Evolutionary conservation across 2,888 invertebrate species (phyloP), one percentile per base, ranked within the genome.

Genomic region (Stegophylla sp.): DNA sequence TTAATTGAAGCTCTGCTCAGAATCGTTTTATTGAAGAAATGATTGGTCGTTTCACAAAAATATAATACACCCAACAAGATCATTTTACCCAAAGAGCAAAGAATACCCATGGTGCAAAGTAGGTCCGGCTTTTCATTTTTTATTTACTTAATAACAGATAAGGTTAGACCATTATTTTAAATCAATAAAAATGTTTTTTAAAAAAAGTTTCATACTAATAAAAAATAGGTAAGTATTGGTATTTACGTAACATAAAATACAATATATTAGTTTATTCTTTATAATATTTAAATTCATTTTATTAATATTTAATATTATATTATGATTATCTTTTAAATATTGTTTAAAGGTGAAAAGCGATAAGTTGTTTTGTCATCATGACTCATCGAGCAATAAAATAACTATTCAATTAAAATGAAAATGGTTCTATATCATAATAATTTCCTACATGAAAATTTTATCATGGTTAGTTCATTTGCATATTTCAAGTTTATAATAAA

Each of bases 301-400:
- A 71, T 71, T 34, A 71, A 41, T 9, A n/a, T 34, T 56, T 71
- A n/a, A n/a, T n/a, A n/a, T n/a, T n/a, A 56, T 71, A 34, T 34
- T 10, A 17, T 3, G 17, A 1, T 59, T 61, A 61, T 28, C 28
- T 61, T 53, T 3, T 45, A 12, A 51, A 34, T n/a, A 69, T 20
- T 53, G 51, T 53, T 71, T 17, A 71, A 53, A 56, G 26, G 34
- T 45, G 28, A 45, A 61, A 61, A 66, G 43, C 13, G n/a, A 53
- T 26, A 26, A 67, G 48, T 48, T 67, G 67, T 67, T 56, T 23
- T 51, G 20, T 51, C 20, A 28, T 20, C 15, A 10, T 56, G 34
- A 15, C 51, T 71, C 53, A 56, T 56, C 12, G 15, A 9, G 20
- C 20, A 53, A 71, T 56, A 15, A 53, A 71, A 71, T 34, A 34